phyloP scores from a whole-genome alignment of 2,888 invertebrate genomes.

The Shargacucullia verbasci region DNA sequence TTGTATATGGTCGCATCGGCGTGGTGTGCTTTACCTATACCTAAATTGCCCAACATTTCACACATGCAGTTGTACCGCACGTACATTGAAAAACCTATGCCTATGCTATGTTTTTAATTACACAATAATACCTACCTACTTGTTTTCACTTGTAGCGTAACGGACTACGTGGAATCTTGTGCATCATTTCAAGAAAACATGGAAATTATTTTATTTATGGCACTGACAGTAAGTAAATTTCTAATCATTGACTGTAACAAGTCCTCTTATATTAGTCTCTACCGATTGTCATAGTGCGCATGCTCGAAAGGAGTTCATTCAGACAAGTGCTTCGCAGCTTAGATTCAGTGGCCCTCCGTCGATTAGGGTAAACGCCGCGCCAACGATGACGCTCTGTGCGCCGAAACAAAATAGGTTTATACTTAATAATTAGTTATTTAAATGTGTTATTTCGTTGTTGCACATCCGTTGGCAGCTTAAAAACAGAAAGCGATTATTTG shows the following conservation, averaged over 20 bases:
- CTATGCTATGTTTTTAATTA: too few species aligned
- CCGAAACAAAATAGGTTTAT: conserved; percentile 23
- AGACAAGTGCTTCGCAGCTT: conserved; percentile 52
- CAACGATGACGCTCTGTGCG: conserved; percentile 12
- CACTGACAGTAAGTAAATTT: too few species aligned
- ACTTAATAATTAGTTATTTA: conserved; percentile 13
- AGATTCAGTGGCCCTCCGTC: conserved; percentile 65
- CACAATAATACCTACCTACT: too few species aligned
- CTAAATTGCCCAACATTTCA: too few species aligned
- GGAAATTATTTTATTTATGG: too few species aligned
- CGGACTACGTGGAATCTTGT: too few species aligned
- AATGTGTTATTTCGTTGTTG: neutral
- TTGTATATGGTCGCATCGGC: too few species aligned
- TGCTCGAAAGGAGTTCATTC: conserved; percentile 67
- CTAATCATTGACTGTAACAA: conserved; percentile 19
- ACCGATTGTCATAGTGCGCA: conserved; percentile 63
- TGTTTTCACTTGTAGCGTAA: too few species aligned
- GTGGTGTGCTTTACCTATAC: too few species aligned
- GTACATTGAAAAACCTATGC: too few species aligned
- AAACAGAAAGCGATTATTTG: conserved; percentile 5
- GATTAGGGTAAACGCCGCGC: conserved; percentile 45
- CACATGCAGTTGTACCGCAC: too few species aligned
- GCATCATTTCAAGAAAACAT: too few species aligned
- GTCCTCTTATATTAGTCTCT: conserved; percentile 8
- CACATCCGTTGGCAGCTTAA: neutral